Base-by-base conservation (phyloP, 2,797 vertebrate species). In the Sparus aurata region DNA sequence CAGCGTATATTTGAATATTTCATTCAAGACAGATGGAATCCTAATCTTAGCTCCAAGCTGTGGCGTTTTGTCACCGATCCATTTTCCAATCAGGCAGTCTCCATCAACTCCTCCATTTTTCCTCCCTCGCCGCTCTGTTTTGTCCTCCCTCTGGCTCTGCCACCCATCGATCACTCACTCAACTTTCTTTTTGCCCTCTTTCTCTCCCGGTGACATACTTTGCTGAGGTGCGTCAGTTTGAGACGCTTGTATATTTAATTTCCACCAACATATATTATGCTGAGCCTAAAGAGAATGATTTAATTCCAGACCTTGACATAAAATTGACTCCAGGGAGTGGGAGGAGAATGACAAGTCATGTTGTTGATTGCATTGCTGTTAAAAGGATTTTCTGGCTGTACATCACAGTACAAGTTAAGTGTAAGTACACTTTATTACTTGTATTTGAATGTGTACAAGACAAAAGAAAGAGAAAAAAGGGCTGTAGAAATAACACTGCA, bases 21-120 rank as follows among this genome's bases (percentile, higher is more conserved):
- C 93, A 96, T 96, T 93, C 89, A 93, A 95, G 94, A 96, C 92
- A 93, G 95, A 96, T 96, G 95, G 94, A 95, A 93, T 94, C 94
- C 95, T 96, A 96, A 96, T 96, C 95, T 96, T 95, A 95, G 95
- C 95, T 94, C 93, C 91, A 86, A 95, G 94, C 94, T 91, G 91
- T 92, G 91, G 91, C 91, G 82, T 94, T 95, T 94, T 95, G 95
- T 95, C 95, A 96, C 92, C 89, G 82, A 93, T 95, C 93, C 92
- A 94, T 95, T 95, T 95, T 95, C 91, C 86, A 92, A 94, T 94
- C 93, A 93, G 86, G 73, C 91, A 82, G 88, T 87, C 90, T 87
- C 87, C 91, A 82, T 94, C 89, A 86, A 69, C 82, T 85, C 89
- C 87, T 87, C 85, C 84, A 92, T 92, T 88, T 89, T 87, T 91